Base-by-base conservation (phyloP, 2,888 invertebrate species). In the Dorcus hopei region DNA sequence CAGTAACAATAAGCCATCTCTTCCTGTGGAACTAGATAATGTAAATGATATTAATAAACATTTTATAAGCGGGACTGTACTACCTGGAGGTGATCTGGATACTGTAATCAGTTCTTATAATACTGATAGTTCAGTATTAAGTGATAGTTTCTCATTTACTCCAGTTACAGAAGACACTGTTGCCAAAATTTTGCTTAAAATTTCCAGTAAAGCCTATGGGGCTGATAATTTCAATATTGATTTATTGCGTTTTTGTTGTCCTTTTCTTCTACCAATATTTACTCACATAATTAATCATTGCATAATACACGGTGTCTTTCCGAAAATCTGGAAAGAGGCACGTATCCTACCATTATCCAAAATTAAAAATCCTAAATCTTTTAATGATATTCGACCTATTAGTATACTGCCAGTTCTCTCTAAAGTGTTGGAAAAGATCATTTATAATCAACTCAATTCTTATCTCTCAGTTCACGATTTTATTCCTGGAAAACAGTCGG, bases 201-300 rank as follows among this genome's bases (percentile, higher is more conserved):
- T 26, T 26, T 26, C 26, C 2, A 26, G 26, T 26, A 26, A 3
- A 26, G 26, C 26, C 5, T 26, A 26, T 5, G 26, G 26, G 26
- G 26, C 26, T 26, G 26, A 26, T 2, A 26, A 26, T 2, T 26
- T 26, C 26, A 26, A 26, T 26, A 26, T 26, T 26, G 26, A 26
- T 26, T 2, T 26, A 26, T 26, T 26, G 26, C 26, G 47, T 14
- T 14, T 47, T 3, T 47, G 47, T 11, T n/a, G 23, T 23, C 50
- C 33, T 9, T 49, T 19, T n/a, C 9, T 49, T 16, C 11, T 49
- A 8, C 38, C 50, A 16, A n/a, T 33, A 9, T 16, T 49, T 9
- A 26, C 38, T 26, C 50, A 49, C 14, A 33, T 49, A 49, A 7
- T 49, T 49, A 49, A 49, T 26, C 33, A 26, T 49, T 49, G 50